These are phyloP conservation scores for Anodontia alba DNA, from an alignment of 2,888 invertebrate genomes.

Conservation along the genomic window DNA sequence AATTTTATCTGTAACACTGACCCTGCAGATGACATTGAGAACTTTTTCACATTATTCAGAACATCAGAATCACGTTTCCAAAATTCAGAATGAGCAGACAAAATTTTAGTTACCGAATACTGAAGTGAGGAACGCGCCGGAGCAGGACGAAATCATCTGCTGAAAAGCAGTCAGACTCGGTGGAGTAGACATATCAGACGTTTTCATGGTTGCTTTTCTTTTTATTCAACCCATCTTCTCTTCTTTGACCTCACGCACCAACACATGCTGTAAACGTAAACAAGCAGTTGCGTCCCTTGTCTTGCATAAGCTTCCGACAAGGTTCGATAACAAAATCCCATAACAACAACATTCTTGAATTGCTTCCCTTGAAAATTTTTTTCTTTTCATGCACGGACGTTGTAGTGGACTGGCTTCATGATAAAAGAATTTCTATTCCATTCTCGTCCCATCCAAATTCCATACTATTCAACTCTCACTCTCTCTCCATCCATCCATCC, in stretches of 20 bases:
- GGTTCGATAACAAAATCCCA: neutral
- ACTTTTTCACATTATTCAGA: too few relatives aligned
- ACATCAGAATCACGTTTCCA: neutral
- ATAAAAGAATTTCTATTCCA: too few relatives aligned
- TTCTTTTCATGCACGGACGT: too few relatives aligned
- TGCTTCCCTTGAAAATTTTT: too few relatives aligned
- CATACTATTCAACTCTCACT: too few relatives aligned
- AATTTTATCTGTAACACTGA: too few relatives aligned
- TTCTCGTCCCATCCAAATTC: too few relatives aligned
- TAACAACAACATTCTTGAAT: too few relatives aligned
- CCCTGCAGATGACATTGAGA: too few relatives aligned
- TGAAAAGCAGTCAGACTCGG: constrained; percentile 88
- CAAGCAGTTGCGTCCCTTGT: neutral
- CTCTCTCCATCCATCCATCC: too few relatives aligned
- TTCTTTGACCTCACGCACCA: neutral
- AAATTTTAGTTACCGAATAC: constrained; percentile 88
- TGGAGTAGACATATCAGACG: neutral
- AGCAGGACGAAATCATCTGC: constrained; percentile 94
- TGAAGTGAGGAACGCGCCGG: constrained; percentile 95
- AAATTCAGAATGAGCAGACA: too few relatives aligned
- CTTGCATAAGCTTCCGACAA: constrained; percentile 3
- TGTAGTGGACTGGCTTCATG: too few relatives aligned
- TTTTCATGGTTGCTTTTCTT: neutral
- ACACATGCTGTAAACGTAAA: neutral
- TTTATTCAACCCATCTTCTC: neutral